Evolutionary conservation across 2,797 vertebrate species (phyloP).

Genomic region (Hemibagrus guttatus): DNA sequence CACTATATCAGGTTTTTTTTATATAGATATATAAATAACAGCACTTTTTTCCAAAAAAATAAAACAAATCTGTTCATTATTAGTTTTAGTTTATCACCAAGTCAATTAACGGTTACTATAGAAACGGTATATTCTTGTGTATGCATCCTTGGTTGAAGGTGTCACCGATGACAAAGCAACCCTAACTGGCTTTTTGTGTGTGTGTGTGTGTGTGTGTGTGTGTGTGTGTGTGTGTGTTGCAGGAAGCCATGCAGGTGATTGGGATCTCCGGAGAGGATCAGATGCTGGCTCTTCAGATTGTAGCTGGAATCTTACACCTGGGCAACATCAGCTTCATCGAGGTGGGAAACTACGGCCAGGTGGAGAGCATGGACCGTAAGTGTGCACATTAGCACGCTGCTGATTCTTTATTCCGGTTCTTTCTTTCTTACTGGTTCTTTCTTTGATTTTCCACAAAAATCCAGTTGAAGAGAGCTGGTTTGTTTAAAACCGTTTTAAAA

Average conservation of each 20-base stretch:
- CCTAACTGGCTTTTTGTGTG: not conserved
- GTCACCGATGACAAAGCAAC: not conserved
- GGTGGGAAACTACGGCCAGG: slow-evolving; percentile 88
- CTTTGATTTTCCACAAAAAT: not conserved
- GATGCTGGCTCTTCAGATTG: slow-evolving; percentile 86
- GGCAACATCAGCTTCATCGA: slow-evolving; percentile 93
- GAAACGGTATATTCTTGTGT: not conserved
- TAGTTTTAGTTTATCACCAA: not conserved
- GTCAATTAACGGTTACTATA: not conserved
- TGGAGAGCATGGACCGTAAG: slow-evolving; percentile 92
- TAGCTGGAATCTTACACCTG: slow-evolving; percentile 91
- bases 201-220: slow-evolving; percentile 17
- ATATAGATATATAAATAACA: not conserved
- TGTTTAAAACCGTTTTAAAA: not conserved
- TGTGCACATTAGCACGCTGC: slow-evolving; percentile 40
- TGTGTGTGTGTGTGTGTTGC: slow-evolving; percentile 30
- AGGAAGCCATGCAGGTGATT: slow-evolving; percentile 95
- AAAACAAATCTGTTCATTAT: not conserved
- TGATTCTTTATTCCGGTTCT: not conserved
- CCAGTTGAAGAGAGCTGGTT: not conserved
- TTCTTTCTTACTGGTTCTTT: not conserved
- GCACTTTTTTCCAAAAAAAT: not conserved
- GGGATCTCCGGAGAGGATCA: slow-evolving; percentile 83
- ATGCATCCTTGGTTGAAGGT: not conserved
- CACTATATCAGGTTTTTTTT: no score